Base-by-base conservation (phyloP, 1,140 invertebrate species). In the Andrena cerasifolii region DNA sequence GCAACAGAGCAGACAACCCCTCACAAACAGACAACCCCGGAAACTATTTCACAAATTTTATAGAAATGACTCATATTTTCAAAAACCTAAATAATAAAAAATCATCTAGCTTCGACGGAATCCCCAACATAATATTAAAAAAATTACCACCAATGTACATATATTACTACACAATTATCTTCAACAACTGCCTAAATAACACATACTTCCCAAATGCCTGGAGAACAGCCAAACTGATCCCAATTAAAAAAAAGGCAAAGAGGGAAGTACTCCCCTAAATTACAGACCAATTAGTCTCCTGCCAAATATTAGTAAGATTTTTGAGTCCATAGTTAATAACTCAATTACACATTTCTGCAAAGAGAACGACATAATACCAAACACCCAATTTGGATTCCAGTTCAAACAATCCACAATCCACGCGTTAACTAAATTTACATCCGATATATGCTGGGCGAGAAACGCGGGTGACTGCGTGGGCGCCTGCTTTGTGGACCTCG, bases 401-500 rank as follows among this genome's bases (percentile, higher is more conserved):
- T 8, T 33, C 7, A 16, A 14, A 31, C 66, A 71, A 14, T 68
- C 65, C 1, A 70, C 56, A 3, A 12, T 62, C 0, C 75, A 77
- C 6, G 56, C 56, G 0, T 21, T 71, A 10, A 24, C 40, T 3
- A 58, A 45, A 40, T 21, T 76, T 1, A 36, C 10, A 0, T 66
- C 63, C 0, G 54, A 67, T 3, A 67, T 76, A 1, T 47, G 43
- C 6, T 76, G 43, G 62, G n/a, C 62, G 0, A 5, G 53, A 28
- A 70, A 61, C 14, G 21, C 10, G 31, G 58, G 16, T 65, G 79
- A 56, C 3, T 83, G 72, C 28, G 84, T 87, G 4, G 86, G 68
- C 0, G 70, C 84, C 8, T 65, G 78, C 4, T 72, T 87, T 18
- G 70, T 88, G 3, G 88, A 90, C 53, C 74, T 90, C 0, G 83